phyloP scores from a whole-genome alignment of 2,113 vertebrate species.

The Condylura cristata region DNA sequence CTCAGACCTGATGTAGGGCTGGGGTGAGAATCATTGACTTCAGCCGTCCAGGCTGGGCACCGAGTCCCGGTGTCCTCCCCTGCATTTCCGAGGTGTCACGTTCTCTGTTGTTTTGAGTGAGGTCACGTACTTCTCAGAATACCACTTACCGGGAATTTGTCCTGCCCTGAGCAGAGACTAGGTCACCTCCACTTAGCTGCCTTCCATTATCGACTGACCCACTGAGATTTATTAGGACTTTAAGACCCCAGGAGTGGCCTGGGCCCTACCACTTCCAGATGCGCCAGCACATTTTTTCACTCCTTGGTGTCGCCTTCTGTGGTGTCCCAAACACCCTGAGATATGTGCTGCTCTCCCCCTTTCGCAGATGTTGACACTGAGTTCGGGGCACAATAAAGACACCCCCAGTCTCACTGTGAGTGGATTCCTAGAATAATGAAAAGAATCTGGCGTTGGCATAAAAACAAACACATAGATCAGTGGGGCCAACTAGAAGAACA shows the following conservation, averaged over 20 bases:
- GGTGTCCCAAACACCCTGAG: background rate
- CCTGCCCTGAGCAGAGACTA: background rate
- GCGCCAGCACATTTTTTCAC: background rate
- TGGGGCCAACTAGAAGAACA: background rate
- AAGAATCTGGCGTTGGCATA: too few relatives aligned
- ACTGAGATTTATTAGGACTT: conserved; percentile 63
- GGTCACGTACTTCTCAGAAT: conserved; percentile 66
- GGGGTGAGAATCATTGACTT: background rate
- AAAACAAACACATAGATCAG: too few relatives aligned
- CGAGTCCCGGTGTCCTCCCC: background rate
- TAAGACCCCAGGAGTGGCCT: background rate
- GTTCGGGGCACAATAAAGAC: background rate
- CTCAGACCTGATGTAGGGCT: background rate
- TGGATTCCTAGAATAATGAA: too few relatives aligned
- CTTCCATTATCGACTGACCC: conserved; percentile 62
- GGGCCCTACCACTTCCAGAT: background rate
- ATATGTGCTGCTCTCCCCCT: background rate
- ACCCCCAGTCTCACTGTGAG: background rate
- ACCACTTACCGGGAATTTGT: conserved; percentile 51
- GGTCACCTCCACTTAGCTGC: conserved; percentile 49
- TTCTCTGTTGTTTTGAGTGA: conserved; percentile 42
- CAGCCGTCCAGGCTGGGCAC: background rate
- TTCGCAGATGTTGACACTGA: background rate
- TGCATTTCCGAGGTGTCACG: background rate
- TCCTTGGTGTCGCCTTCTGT: background rate